Evolutionary conservation across 2,888 invertebrate species (phyloP).

Genomic region (Phengaris alcon): DNA sequence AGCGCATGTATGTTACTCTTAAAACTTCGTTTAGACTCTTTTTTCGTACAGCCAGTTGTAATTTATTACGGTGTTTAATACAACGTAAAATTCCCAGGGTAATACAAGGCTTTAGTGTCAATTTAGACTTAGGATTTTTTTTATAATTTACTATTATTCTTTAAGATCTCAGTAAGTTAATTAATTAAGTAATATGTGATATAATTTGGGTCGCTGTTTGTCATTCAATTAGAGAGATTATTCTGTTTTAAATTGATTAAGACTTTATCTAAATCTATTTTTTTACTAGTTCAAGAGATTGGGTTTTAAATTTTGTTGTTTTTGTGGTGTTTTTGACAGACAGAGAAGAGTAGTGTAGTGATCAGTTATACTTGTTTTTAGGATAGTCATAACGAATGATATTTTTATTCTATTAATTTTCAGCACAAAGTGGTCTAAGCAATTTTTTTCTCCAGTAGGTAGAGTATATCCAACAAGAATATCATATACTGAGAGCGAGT

Average conservation of each 20-base stretch:
- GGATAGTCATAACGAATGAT: not conserved
- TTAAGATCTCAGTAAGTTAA: too few species aligned
- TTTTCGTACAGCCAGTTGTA: not conserved
- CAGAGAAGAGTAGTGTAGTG: not conserved
- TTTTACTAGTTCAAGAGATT: not conserved
- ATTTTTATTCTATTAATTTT: not conserved
- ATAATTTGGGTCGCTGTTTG: too few species aligned
- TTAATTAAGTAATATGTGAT: too few species aligned
- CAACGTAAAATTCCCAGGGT: not conserved
- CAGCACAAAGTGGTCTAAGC: constrained; percentile 33
- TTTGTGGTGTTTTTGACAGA: not conserved
- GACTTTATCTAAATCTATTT: not conserved
- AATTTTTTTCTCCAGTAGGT: constrained; percentile 31
- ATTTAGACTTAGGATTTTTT: too few species aligned
- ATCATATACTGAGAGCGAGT: constrained; percentile 20
- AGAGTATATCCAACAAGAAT: not conserved
- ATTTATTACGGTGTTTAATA: not conserved
- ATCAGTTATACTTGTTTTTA: constrained; percentile 3
- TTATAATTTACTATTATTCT: too few species aligned
- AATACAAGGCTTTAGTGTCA: too few species aligned
- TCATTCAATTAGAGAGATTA: too few species aligned
- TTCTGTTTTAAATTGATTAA: not conserved
- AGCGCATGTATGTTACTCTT: too few species aligned
- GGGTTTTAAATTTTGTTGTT: not conserved
- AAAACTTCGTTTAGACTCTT: too few species aligned